Evolutionary conservation across 2,888 invertebrate species (phyloP).

Genomic region (Idaea straminata): DNA sequence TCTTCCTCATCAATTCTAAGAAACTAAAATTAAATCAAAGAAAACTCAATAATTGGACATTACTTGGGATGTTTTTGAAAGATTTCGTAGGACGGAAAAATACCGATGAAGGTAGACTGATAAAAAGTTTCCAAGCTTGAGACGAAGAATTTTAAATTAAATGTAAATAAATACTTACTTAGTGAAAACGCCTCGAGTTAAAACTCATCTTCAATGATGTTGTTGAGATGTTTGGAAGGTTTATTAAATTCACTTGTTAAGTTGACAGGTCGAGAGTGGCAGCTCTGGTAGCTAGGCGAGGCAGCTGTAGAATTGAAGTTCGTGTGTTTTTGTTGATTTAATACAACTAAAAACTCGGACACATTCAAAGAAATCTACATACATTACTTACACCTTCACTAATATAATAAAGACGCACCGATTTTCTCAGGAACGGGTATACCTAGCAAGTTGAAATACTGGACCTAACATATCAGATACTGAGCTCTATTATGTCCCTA

Average conservation of each 20-base stretch:
- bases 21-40: too few relatives aligned
- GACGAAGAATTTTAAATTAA: not conserved
- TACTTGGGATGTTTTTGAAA: not conserved
- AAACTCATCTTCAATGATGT: not conserved
- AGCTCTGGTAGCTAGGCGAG: not conserved
- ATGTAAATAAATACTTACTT: not conserved
- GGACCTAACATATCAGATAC: too few relatives aligned
- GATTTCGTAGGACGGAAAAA: not conserved
- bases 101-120: not conserved
- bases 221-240: slow-evolving; percentile 3
- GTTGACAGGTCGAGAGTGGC: slow-evolving; percentile 6
- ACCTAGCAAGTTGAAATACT: too few relatives aligned
- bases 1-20: too few relatives aligned
- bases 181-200: not conserved
- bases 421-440: too few relatives aligned
- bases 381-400: too few relatives aligned
- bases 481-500: too few relatives aligned
- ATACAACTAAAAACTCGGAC: too few relatives aligned
- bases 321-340: too few relatives aligned
- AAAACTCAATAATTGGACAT: not conserved
- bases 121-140: not conserved
- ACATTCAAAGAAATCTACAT: too few relatives aligned
- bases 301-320: too few relatives aligned
- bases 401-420: too few relatives aligned
- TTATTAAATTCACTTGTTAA: slow-evolving; percentile 9